Conservation (phyloP, 1,140 invertebrate species). For the Polypedilum pembai region DNA sequence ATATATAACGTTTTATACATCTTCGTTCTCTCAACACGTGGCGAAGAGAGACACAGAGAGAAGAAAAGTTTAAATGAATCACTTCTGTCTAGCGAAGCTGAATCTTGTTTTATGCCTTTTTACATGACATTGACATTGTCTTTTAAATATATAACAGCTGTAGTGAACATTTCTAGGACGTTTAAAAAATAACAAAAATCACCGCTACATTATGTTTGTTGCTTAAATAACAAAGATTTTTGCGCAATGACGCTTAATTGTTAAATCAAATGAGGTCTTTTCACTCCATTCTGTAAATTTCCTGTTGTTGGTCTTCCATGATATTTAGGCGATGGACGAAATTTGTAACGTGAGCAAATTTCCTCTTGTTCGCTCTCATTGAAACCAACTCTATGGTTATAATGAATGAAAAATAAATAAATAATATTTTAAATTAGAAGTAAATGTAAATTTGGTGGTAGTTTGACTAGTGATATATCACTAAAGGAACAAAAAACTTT, state of each 20-base stretch:
- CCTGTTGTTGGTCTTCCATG: background rate
- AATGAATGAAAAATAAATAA: background rate
- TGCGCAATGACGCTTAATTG: background rate
- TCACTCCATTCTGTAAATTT: background rate
- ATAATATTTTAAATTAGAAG: background rate
- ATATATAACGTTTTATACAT: too few species aligned
- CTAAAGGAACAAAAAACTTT: background rate
- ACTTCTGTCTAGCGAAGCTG: too few species aligned
- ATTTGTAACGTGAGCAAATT: background rate
- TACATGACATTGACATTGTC: too few species aligned
- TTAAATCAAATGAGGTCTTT: background rate
- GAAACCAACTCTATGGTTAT: background rate
- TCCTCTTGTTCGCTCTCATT: slow-evolving; percentile 2
- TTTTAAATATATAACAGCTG: too few species aligned
- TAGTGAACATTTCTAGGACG: too few species aligned
- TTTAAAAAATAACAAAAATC: too few species aligned
- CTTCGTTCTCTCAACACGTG: too few species aligned
- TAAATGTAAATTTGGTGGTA: background rate
- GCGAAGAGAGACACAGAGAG: too few species aligned
- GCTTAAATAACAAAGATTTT: too few species aligned
- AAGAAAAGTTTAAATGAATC: too few species aligned
- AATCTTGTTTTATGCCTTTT: too few species aligned
- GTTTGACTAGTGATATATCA: background rate
- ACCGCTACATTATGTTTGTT: too few species aligned
- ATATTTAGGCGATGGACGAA: background rate